Evolutionary conservation across 2,797 vertebrate species (phyloP).

Genomic region (Xiphophorus birchmanni): DNA sequence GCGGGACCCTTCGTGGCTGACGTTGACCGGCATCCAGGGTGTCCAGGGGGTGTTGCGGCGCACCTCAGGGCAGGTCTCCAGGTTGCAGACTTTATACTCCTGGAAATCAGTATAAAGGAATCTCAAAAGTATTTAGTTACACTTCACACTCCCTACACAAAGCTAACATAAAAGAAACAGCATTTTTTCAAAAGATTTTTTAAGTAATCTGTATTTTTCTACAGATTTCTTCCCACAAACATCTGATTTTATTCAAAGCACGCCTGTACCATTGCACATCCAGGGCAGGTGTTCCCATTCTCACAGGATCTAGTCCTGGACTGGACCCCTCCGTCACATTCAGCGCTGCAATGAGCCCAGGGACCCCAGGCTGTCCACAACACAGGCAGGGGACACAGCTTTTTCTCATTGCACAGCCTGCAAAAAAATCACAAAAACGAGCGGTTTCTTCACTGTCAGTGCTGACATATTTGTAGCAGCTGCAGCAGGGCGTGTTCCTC

Average conservation of each 20-base stretch:
- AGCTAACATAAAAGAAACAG: background rate
- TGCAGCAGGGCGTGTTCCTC: conserved; percentile 18
- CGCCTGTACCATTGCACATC: conserved; percentile 84
- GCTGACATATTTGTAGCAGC: background rate
- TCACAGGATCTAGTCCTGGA: conserved; percentile 89
- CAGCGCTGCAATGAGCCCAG: conserved; percentile 91
- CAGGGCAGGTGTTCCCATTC: conserved; percentile 90
- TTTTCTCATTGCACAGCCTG: conserved; percentile 91
- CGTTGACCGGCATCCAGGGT: conserved; percentile 93
- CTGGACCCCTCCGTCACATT: conserved; percentile 93
- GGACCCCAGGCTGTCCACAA: conserved; percentile 91
- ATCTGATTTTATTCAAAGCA: background rate
- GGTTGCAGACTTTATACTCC: conserved; percentile 94
- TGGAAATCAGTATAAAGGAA: conserved; percentile 49
- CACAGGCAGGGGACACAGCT: conserved; percentile 87
- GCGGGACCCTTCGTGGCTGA: conserved; percentile 88
- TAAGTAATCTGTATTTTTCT: background rate
- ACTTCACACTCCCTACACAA: too few relatives aligned
- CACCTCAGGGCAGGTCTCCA: conserved; percentile 92
- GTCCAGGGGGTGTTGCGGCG: conserved; percentile 97
- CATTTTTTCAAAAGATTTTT: background rate
- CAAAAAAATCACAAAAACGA: conserved; percentile 22
- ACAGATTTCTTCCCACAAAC: background rate
- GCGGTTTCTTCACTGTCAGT: background rate
- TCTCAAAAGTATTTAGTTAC: background rate